These are phyloP conservation scores for Serinus canaria DNA, from an alignment of 2,113 vertebrate genomes.

Conservation along the genomic window DNA sequence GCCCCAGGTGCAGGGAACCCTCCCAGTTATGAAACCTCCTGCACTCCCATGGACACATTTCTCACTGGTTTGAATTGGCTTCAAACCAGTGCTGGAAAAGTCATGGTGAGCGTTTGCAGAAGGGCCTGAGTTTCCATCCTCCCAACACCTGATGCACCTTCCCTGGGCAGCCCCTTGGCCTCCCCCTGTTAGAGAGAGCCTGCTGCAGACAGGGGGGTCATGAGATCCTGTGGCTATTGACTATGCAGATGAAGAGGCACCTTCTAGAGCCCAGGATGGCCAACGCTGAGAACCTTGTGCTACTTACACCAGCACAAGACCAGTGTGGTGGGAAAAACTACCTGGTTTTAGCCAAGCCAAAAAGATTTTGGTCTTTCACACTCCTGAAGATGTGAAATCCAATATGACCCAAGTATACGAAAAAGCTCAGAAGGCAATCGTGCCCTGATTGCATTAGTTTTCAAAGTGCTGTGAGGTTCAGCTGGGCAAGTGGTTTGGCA, in stretches of 20 bases:
- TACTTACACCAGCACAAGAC: background rate
- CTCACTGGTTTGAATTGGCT: background rate
- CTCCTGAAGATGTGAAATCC: background rate
- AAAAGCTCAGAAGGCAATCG: fast-evolving
- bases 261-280: background rate
- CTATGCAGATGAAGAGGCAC: background rate
- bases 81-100: background rate
- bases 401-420: background rate
- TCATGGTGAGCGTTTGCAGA: background rate
- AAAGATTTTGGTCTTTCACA: background rate
- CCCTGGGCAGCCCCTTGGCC: background rate
- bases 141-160: background rate
- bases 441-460: background rate
- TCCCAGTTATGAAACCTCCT: conserved; percentile 15
- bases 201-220: fast-evolving
- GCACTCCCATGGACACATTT: background rate
- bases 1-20: background rate
- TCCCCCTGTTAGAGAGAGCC: background rate
- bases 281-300: fast-evolving
- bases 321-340: background rate
- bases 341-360: background rate
- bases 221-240: background rate
- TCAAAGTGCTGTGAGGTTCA: background rate
- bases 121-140: background rate
- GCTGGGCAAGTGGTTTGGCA: background rate